Evolutionary conservation across 2,888 invertebrate genomes (phyloP), one percentile per base, ranked within the genome.

Genomic region (Incurvaria masculella): DNA sequence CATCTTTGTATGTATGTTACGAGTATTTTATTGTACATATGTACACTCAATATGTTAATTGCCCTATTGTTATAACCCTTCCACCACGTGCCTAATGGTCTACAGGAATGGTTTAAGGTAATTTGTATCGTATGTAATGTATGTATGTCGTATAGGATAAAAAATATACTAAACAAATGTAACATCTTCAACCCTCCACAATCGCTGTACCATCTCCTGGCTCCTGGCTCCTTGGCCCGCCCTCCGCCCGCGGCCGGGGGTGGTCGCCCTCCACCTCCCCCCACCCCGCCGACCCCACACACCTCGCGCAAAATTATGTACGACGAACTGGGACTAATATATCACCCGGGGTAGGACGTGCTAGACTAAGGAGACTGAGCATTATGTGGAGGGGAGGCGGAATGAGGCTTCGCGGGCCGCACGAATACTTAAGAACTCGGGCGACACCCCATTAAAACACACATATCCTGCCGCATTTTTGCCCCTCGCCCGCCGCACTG

Each of bases 311-410:
- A 78, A 78, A 78, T 78, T 78, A 78, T 78, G 78, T 78, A 78
- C 78, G 78, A 78, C 76, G 78, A 72, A 73, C 78, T 74, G 78
- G 78, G 78, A 78, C 71, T 70, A 73, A 78, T 78, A 78, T 78
- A 78, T 78, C 75, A 76, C 33, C 44, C 19, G 44, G 71, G 75
- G 76, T 76, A 73, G 76, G 75, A 75, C 76, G 76, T 75, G 74
- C 73, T 72, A 73, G 73, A 72, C 75, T 75, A 74, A 75, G 76
- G 74, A 75, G 76, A 71, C 73, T 68, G 72, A 72, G 78, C 72
- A 78, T 76, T 78, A 74, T 68, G 58, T 74, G 75, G 73, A 66
- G 73, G 46, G 47, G 47, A 44, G 70, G 68, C 66, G 69, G 76
- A 78, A 78, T 78, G 18, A 41, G 19, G 21, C 21, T 4, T 8